Evolutionary conservation across 2,797 vertebrate species (phyloP).

Genomic region (Myotis pilosus): DNA sequence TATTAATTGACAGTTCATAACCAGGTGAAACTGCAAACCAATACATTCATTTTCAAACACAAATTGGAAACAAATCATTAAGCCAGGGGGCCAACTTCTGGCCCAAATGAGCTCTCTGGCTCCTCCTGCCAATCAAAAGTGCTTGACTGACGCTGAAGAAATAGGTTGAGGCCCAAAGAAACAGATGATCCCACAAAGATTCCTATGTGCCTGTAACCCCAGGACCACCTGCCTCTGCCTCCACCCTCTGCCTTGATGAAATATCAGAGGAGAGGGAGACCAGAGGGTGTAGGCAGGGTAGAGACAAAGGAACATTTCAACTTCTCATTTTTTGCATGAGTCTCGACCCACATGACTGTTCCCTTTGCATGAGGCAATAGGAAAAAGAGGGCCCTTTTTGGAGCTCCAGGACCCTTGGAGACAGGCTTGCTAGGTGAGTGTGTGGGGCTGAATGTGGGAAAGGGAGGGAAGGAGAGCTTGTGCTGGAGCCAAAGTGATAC

Average conservation of each 20-base stretch:
- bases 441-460: background rate
- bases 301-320: background rate
- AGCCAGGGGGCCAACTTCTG: background rate
- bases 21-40: constrained; percentile 7
- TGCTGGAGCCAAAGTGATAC: background rate
- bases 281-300: background rate
- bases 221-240: background rate
- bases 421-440: background rate
- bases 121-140: background rate
- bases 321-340: constrained; percentile 2
- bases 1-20: constrained; percentile 10
- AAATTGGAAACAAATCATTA: constrained; percentile 7
- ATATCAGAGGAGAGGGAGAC: background rate
- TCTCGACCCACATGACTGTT: background rate
- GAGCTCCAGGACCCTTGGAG: background rate
- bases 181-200: background rate
- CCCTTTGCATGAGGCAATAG: background rate
- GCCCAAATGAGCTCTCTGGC: background rate
- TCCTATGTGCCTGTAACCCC: background rate
- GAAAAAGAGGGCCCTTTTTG: constrained; percentile 13
- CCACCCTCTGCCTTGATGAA: background rate
- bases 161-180: background rate
- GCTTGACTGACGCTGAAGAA: background rate
- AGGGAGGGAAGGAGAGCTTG: background rate
- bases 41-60: constrained; percentile 27